phyloP scores from a whole-genome alignment of 1,140 invertebrate species.

The Diabrotica virgifera region DNA sequence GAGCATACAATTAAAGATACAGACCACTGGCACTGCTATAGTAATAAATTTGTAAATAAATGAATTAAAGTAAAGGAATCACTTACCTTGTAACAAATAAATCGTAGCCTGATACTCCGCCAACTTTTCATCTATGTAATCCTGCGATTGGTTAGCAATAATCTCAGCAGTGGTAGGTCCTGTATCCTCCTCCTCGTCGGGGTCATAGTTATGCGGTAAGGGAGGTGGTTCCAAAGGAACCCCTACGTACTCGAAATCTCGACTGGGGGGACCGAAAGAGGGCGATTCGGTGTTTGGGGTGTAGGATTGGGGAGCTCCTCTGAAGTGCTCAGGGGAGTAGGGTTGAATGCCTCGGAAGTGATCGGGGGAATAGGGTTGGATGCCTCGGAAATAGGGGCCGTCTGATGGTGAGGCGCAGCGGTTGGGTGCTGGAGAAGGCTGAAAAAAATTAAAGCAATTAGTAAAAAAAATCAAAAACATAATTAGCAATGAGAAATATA shows the following conservation, averaged over 20 bases:
- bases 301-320: conserved; percentile 60
- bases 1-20: too few relatives aligned
- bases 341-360: conserved; percentile 39
- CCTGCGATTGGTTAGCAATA: conserved; percentile 88
- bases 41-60: too few relatives aligned
- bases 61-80: neutral
- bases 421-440: conserved; percentile 45
- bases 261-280: conserved; percentile 56
- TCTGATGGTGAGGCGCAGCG: conserved; percentile 36
- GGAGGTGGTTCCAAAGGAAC: conserved; percentile 65
- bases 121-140: conserved; percentile 90
- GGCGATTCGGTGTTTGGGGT: conserved; percentile 63
- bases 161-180: conserved; percentile 85
- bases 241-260: conserved; percentile 61
- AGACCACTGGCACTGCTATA: too few relatives aligned
- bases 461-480: too few relatives aligned
- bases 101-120: conserved; percentile 92
- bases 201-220: conserved; percentile 47
- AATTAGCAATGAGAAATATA: too few relatives aligned
- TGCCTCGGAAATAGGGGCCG: conserved; percentile 37
- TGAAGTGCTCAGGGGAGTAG: conserved; percentile 51
- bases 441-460: conserved; percentile 24
- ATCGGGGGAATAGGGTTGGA: conserved; percentile 49
- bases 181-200: conserved; percentile 62
- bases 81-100: conserved; percentile 78